Evolutionary conservation across 2,888 invertebrate species (phyloP), one percentile per base, ranked within the genome.

Genomic region (Zele albiditarsus): DNA sequence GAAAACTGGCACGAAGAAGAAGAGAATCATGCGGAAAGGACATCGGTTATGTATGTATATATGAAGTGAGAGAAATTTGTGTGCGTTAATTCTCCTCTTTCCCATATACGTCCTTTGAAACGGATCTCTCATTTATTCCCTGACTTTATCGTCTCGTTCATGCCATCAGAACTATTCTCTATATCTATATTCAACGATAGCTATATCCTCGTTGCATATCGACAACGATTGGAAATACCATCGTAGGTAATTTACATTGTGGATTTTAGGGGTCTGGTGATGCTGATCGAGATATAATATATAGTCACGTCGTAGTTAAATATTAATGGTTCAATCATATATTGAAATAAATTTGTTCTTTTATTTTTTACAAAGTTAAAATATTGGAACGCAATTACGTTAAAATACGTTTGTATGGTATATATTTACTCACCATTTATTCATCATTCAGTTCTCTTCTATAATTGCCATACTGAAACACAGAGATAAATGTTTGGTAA

Each of bases 41-140:
- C 58, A 67, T 33, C 20, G 33, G 6, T 27, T 66, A 42, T 25
- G 42, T 38, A 25, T 42, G 25, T 42, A 66, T 16, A 38, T 68
- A 73, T 23, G 25, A 38, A 62, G 63, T 68, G 76, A 74, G 73
- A 65, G 68, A 49, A 46, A 46, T 46, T 4, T 4, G 4, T 46
- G n/a, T n/a, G 71, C 68, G 71, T 75, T 78, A 77, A 78, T 78
- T 78, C 77, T 78, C 77, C 71, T 71, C 73, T 33, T 67, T 66
- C 46, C 70, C 71, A 71, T 71, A 60, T 46, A 53, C 33, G n/a
- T 66, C 25, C 67, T 60, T 5, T 2, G 2, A 23, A 58, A 53
- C 73, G 70, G 38, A 38, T 38, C 38, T 38, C 38, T 74, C 74
- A 70, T 57, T 70, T 70, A 70, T 70, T 74, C 53, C 70, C 69